Evolutionary conservation across 1,140 invertebrate species (phyloP), one percentile per base, ranked within the genome.

Genomic region (Episyrphus balteatus): DNA sequence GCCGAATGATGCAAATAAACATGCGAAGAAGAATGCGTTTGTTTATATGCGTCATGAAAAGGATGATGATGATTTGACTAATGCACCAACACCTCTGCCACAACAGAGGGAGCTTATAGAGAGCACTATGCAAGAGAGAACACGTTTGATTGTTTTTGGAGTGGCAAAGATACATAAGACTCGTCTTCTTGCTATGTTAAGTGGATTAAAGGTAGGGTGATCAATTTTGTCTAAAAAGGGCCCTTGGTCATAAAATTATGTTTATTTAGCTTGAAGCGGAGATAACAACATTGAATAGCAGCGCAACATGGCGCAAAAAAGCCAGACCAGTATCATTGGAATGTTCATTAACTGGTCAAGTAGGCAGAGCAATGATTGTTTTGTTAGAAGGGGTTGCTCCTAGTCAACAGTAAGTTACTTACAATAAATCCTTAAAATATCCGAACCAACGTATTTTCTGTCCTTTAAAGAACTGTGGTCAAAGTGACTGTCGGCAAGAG

Each of bases 401-500:
- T 1, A 87, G 81, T 70, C 87, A 92, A 65, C 91, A 95, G 82
- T 87, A 59, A 58, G 58, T 61, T 11, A 39, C 0, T 73, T 76
- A 75, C 44, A 40, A 15, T 15, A 44, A 49, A 32, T 42, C 21
- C 17, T 21, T 12, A 14, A 21, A 30, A n/a, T 17, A 11, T 32
- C 38, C 19, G 46, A 19, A 44, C 33, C 3, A 26, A 48, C 15
- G 12, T 36, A 45, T 39, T 37, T 42, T n/a, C n/a, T n/a, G n/a
- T n/a, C 53, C 37, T 9, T 37, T 59, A 51, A 63, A 87, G 84
- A 70, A 96, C 92, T 26, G 91, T 98, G 3, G 93, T 97, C 0
- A 88, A 90, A 59, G 83, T 95, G 14, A 90, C 87, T 5, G 83
- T 96, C 31, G 86, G 86, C 44, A 92, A 94, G 68, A 93, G 91